Evolutionary conservation across 2,113 vertebrate species (phyloP), one percentile per base, ranked within the genome.

Genomic region (Heptranchias perlo): DNA sequence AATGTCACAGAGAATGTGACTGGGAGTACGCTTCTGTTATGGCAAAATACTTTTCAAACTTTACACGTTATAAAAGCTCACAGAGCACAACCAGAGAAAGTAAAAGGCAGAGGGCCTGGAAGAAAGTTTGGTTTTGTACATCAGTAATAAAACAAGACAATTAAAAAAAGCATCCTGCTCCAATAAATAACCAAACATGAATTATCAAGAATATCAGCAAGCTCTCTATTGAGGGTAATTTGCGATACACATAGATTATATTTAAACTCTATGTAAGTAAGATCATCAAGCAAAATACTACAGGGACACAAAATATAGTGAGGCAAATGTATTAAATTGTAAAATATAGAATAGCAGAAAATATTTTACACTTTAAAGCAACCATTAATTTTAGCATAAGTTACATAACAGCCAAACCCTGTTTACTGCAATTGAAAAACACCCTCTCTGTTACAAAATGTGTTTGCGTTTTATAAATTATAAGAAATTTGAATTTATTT

Each of bases 401-500:
- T 82, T 23, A 82, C n/a, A 1, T 44, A 47, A 82, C 39, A 82
- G 39, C 78, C 78, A 44, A 21, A 82, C 3, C 78, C 4, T 82
- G 58, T 82, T 82, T 18, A 4, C 39, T 23, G 16, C 78, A 82
- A 16, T 44, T 82, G 58, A 93, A 62, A 62, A 93, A 62, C 58
- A 62, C 4, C 25, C 25, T 4, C 23, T n/a, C n/a, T n/a, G n/a
- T 78, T 78, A 39, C 73, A 78, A 10, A 16, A 78, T 82, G 69
- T 73, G 76, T n/a, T 78, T 78, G n/a, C 44, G 39, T 82, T 18
- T 39, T 62, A 39, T 93, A 93, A 62, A 93, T 93, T 6, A 62
- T 62, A 93, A 62, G 61, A 39, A 62, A 93, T 93, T 62, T 93
- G 58, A 39, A 93, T 47, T 82, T n/a, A 93, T 93, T 93, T 62